Conservation (phyloP, 2,888 invertebrate genomes). For the Acrobasis repandana region DNA sequence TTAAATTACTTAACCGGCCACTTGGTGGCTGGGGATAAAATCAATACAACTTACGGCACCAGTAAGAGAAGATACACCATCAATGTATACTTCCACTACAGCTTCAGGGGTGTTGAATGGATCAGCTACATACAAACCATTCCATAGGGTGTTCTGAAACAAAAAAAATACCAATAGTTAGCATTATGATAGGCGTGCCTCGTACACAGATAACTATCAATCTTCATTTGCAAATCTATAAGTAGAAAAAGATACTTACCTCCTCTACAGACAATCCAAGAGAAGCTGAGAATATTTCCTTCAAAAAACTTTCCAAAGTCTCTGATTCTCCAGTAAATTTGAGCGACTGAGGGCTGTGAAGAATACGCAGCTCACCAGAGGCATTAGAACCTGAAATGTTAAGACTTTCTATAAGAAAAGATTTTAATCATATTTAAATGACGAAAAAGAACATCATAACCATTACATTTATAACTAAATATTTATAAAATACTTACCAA, state of each 20-base stretch:
- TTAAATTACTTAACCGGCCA: too few species aligned
- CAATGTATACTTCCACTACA: constrained; percentile 86
- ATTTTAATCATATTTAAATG: background rate
- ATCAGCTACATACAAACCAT: constrained; percentile 85
- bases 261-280: constrained; percentile 89
- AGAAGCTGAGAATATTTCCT: constrained; percentile 87
- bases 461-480: constrained; percentile 6
- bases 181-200: background rate
- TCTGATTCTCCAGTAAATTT: constrained; percentile 86
- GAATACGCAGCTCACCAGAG: constrained; percentile 86
- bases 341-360: constrained; percentile 87
- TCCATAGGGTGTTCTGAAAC: constrained; percentile 85
- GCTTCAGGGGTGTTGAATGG: constrained; percentile 90
- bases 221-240: background rate
- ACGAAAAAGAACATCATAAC: background rate
- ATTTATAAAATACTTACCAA: constrained; percentile 55
- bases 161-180: background rate
- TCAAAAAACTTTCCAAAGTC: constrained; percentile 84
- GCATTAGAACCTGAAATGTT: constrained; percentile 78
- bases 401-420: too few species aligned
- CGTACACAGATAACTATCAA: too few species aligned
- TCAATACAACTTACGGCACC: constrained; percentile 55
- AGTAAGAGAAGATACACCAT: constrained; percentile 85
- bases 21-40: too few species aligned
- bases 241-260: constrained; percentile 57